phyloP scores from a whole-genome alignment of 2,797 vertebrate genomes.

The Megaceryle alcyon region DNA sequence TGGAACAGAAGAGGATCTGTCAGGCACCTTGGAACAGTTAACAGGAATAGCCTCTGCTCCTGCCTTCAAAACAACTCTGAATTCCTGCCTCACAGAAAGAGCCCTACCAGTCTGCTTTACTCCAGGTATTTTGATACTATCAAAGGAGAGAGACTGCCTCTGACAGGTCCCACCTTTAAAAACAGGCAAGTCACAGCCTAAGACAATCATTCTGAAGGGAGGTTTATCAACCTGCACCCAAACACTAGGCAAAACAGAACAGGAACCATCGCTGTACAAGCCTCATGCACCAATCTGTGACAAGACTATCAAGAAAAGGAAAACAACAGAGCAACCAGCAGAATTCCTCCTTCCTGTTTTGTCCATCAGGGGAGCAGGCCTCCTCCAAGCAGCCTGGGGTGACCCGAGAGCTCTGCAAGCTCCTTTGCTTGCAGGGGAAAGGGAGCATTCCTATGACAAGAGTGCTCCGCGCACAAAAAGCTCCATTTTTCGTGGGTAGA shows the following conservation, averaged over 20 bases:
- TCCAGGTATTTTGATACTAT: not conserved
- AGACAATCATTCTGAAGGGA: not conserved
- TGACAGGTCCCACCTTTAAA: not conserved
- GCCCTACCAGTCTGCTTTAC: not conserved
- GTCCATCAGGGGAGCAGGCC: not conserved
- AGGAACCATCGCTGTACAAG: not conserved
- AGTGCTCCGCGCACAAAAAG: not conserved
- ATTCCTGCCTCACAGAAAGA: not conserved
- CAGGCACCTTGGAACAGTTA: not conserved
- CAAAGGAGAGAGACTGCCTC: not conserved
- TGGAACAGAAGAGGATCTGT: not conserved
- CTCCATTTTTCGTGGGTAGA: not conserved
- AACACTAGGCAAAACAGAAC: not conserved
- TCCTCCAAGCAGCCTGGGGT: not conserved
- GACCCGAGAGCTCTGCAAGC: not conserved
- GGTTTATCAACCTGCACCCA: not conserved
- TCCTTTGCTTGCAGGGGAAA: not conserved
- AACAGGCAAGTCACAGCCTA: fast-evolving
- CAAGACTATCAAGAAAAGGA: not conserved
- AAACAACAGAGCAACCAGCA: not conserved
- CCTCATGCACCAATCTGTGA: not conserved
- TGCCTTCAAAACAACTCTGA: not conserved
- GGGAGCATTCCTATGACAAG: not conserved
- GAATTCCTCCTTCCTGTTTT: slow-evolving; percentile 6
- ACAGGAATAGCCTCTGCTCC: not conserved